phyloP scores from a whole-genome alignment of 2,797 vertebrate species.

The Manis crassicaudata region DNA sequence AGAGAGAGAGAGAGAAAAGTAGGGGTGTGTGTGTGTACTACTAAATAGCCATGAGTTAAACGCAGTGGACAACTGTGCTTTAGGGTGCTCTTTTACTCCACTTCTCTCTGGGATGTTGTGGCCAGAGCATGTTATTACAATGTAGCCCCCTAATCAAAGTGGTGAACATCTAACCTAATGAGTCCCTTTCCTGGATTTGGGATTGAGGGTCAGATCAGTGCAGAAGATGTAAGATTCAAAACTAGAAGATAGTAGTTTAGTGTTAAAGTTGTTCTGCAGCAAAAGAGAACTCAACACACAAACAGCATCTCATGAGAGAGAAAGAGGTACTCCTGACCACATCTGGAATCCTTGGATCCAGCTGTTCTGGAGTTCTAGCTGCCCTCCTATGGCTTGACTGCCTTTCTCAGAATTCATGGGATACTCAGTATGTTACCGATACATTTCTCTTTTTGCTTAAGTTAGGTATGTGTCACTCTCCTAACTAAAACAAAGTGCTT shows the following conservation, averaged over 20 bases:
- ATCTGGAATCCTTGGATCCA: not conserved
- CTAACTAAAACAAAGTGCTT: conserved; percentile 28
- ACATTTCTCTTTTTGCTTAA: conserved; percentile 41
- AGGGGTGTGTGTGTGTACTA: not conserved
- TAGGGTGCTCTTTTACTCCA: not conserved
- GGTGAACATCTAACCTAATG: not conserved
- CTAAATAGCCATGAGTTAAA: not conserved
- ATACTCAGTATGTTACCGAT: not conserved
- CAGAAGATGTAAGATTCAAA: not conserved
- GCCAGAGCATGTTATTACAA: not conserved
- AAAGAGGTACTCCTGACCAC: not conserved
- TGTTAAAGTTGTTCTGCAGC: not conserved
- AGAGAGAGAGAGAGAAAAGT: not conserved
- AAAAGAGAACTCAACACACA: conserved; percentile 2
- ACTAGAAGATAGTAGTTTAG: conserved; percentile 17
- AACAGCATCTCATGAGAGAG: not conserved
- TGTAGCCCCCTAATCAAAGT: not conserved
- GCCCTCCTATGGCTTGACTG: not conserved
- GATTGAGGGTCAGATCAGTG: not conserved
- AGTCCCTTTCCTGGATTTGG: not conserved
- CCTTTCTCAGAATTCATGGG: not conserved
- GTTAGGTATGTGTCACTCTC: not conserved
- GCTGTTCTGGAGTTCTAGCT: not conserved
- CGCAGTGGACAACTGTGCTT: not conserved
- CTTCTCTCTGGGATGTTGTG: not conserved